Evolutionary conservation across 1,140 invertebrate genomes (phyloP).

Genomic region (Diuraphis noxia): DNA sequence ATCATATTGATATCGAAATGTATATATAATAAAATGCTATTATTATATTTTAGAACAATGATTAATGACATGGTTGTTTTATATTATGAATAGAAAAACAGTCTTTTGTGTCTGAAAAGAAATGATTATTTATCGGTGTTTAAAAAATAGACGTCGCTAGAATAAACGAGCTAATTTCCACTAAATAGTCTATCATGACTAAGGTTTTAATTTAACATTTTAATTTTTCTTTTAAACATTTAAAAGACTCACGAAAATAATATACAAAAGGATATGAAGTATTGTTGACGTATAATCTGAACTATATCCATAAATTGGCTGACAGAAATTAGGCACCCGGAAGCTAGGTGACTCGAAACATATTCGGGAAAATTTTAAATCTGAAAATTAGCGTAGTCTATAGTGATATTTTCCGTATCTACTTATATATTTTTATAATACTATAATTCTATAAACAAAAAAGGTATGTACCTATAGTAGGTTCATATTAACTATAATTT

Average conservation of each 20-base stretch:
- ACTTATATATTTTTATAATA: neutral
- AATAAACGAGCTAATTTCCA: conserved; percentile 3
- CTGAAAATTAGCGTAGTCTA: neutral
- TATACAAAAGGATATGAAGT: neutral
- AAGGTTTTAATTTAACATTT: neutral
- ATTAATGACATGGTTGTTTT: conserved; percentile 29
- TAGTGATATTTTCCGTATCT: neutral
- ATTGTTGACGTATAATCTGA: neutral
- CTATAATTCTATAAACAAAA: neutral
- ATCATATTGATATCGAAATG: neutral
- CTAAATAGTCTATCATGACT: conserved; percentile 14
- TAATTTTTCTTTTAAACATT: neutral
- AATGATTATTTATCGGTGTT: conserved; percentile 22
- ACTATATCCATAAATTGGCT: neutral
- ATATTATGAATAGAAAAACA: neutral
- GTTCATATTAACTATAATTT: neutral
- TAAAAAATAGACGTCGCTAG: neutral
- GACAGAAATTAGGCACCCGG: neutral
- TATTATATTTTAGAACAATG: conserved; percentile 26
- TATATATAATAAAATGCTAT: neutral
- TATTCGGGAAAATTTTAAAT: neutral
- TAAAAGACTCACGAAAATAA: neutral
- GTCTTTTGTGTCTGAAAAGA: conserved; percentile 6
- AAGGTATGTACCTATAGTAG: too few species aligned
- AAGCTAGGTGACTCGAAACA: neutral